Evolutionary conservation across 1,140 invertebrate species (phyloP).

Genomic region (Homalodisca vitripennis): DNA sequence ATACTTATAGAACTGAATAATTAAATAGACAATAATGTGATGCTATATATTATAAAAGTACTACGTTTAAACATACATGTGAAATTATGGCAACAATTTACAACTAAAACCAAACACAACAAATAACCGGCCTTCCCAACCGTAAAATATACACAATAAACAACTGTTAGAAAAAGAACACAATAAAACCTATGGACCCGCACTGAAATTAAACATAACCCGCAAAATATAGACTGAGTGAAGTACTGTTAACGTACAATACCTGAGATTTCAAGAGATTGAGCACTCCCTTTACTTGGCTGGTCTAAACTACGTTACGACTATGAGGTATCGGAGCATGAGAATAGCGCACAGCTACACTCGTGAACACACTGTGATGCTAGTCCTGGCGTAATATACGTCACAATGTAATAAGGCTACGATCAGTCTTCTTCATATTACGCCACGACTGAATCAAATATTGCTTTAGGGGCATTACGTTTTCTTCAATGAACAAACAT

Average conservation of each 20-base stretch:
- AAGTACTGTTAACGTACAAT: background rate
- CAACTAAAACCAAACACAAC: background rate
- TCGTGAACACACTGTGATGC: no score
- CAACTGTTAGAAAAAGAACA: conserved; percentile 10
- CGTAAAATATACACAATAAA: background rate
- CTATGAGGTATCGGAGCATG: background rate
- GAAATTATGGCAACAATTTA: background rate
- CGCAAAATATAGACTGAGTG: background rate
- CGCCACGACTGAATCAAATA: background rate
- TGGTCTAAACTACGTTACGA: background rate
- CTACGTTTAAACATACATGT: no score
- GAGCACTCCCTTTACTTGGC: background rate
- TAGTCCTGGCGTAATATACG: background rate
- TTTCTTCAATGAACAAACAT: no score
- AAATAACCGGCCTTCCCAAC: background rate
- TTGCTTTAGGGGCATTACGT: no score
- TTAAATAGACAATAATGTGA: no score
- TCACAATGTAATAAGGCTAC: background rate
- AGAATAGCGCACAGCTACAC: background rate
- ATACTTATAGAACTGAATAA: no score
- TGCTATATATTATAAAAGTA: no score
- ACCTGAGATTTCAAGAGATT: background rate
- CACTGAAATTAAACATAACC: conserved; percentile 2
- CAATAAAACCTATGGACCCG: conserved; percentile 14
- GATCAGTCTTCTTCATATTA: background rate